These are phyloP conservation scores for Willowsia nigromaculata DNA, from an alignment of 2,888 invertebrate genomes.

Conservation along the genomic window DNA sequence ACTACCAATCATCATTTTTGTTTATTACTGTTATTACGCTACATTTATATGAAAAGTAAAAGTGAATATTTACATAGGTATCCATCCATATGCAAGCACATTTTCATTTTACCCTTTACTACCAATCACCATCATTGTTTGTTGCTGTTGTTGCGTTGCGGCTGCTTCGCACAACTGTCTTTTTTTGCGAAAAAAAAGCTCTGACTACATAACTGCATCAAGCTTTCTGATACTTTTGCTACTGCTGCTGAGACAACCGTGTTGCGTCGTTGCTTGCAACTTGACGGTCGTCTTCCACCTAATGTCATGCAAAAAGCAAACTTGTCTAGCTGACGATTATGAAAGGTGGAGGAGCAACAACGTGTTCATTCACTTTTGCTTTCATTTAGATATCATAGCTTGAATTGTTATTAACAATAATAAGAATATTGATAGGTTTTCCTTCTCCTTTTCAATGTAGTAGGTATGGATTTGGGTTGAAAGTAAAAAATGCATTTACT, in stretches of 20 bases:
- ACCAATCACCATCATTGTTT: background rate
- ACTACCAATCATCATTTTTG: background rate
- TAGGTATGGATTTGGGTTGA: background rate
- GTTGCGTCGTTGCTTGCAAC: background rate
- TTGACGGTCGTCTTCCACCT: constrained; percentile 1
- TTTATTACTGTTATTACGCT: constrained; percentile 34
- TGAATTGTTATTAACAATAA: background rate
- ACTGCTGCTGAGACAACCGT: no score
- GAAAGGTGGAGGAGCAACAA: background rate
- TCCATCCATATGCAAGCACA: constrained; percentile 1
- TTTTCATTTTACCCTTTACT: constrained; percentile 6
- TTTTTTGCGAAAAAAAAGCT: constrained; percentile 4
- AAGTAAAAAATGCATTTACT: background rate
- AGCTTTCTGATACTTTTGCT: background rate
- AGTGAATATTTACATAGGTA: constrained; percentile 52
- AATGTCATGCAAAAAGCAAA: constrained; percentile 53
- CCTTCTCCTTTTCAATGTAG: background rate
- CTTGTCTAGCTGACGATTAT: constrained; percentile 10
- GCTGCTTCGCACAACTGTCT: background rate
- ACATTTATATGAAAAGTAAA: constrained; percentile 55
- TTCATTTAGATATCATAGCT: constrained; percentile 42
- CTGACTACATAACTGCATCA: background rate
- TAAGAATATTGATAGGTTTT: constrained; percentile 42
- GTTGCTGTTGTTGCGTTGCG: background rate
- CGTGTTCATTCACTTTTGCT: constrained; percentile 56